Evolutionary conservation across 2,888 invertebrate species (phyloP), one percentile per base, ranked within the genome.

Genomic region (Drosophila nr. perissopoda): DNA sequence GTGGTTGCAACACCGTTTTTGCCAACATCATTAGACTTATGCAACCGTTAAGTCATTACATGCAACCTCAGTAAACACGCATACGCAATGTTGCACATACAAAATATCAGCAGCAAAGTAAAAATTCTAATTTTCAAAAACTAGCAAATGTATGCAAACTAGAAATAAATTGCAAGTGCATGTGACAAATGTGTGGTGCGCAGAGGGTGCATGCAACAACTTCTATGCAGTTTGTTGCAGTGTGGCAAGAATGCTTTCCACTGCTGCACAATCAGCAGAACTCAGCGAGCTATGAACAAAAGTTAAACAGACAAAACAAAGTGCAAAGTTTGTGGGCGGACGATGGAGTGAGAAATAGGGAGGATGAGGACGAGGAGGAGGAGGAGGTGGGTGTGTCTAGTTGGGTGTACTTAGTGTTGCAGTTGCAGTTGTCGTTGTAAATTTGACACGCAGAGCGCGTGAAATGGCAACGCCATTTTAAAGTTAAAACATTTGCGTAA

Each of bases 261-360:
- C 68, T 63, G 51, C 66, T 66, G 84, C 82, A 86, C 89, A 90
- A 87, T 89, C 91, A 87, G 79, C 79, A 75, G 64, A 77, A 90
- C 67, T 79, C 82, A 87, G 80, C 88, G 57, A 89, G 89, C 88
- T 86, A 89, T 84, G 82, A 89, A 82, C 71, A 77, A 89, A 81
- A 82, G 87, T 84, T 84, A 81, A 90, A 76, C 88, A 90, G 88
- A 89, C 81, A 90, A 86, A 83, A 81, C 81, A 77, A 81, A 81
- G 83, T 79, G 81, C 70, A 79, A 82, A 90, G 72, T 69, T 70
- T 25, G 31, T 68, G 51, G 46, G 36, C 38, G n/a, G 31, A 34
- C 42, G 11, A 11, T 7, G 46, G 21, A 7, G 21, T 27, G 4
- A 11, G 42, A 33, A 16, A 0, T 10, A 13, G 4, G 5, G 11